phyloP scores from a whole-genome alignment of 2,888 invertebrate species.

The Fabriciana adippe region DNA sequence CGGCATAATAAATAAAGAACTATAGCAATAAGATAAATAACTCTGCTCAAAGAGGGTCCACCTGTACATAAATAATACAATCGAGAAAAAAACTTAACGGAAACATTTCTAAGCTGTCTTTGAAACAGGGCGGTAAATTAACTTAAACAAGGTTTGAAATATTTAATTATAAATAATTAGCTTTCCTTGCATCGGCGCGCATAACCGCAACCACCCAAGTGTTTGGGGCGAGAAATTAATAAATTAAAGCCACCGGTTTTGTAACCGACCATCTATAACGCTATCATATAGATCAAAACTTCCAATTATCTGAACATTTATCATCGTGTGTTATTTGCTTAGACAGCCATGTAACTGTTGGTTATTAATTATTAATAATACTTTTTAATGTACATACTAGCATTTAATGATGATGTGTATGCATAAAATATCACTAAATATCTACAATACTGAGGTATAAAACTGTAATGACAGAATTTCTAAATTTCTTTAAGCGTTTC shows the following conservation, averaged over 20 bases:
- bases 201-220: conserved; percentile 51
- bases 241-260: conserved; percentile 47
- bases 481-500: neutral
- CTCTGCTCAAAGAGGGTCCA: neutral
- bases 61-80: conserved; percentile 18
- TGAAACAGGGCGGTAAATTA: conserved; percentile 33
- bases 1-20: neutral
- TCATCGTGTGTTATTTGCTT: conserved; percentile 72
- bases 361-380: conserved; percentile 22
- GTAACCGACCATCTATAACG: conserved; percentile 46
- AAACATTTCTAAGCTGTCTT: conserved; percentile 18
- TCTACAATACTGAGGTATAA: too few relatives aligned
- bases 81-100: conserved; percentile 29
- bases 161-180: conserved; percentile 69
- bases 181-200: conserved; percentile 48
- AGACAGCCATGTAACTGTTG: conserved; percentile 58
- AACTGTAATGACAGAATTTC: too few relatives aligned
- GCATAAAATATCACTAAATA: neutral
- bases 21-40: neutral
- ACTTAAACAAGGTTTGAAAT: conserved; percentile 34
- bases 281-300: conserved; percentile 62
- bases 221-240: conserved; percentile 56
- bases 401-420: neutral
- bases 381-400: neutral
- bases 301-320: conserved; percentile 73